Base-by-base conservation (phyloP, 1,140 invertebrate genomes). In the Euschistus heros region DNA sequence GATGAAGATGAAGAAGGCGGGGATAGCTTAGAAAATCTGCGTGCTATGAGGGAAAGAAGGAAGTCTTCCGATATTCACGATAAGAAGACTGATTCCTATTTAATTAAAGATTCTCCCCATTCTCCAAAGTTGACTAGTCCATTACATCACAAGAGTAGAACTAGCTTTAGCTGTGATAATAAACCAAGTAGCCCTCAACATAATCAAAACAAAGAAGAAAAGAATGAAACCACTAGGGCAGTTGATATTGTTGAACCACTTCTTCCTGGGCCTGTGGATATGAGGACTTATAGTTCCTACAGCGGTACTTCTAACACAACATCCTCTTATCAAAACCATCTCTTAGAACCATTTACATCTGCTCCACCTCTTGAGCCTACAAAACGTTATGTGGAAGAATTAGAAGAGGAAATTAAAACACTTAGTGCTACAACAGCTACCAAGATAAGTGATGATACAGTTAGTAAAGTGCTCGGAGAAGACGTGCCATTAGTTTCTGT, bases 201-300 rank as follows among this genome's bases (percentile, higher is more conserved):
- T 3, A 17, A 50, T 46, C 37, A 33, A 20, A 61, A 61, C 59
- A 33, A 42, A 20, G 59, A 42, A n/a, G 22, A 17, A n/a, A 24
- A 22, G n/a, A n/a, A 26, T 13, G 17, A 54, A 18, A 17, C 13
- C 2, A 18, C 26, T 5, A 24, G 55, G 2, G 84, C 79, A 73
- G 79, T 76, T 67, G 82, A 78, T 70, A 78, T 80, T 42, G 85
- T 88, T 2, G 78, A 84, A 69, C 87, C 88, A 0, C 77, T 90
- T 18, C 71, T 91, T 52, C 89, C 89, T 1, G 89, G 88, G 2
- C 89, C 89, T 0, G 89, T 92, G 2, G 89, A 92, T 74, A 91
- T 91, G 88, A 79, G 90, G 37, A 92, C 89, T 0, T 92, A 92
- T 71, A 88, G 82, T 71, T 78, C 81, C 0, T 71, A 69, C 55